These are phyloP conservation scores for Nixonia krombeini DNA, from an alignment of 1,140 invertebrate species.

Conservation along the genomic window DNA sequence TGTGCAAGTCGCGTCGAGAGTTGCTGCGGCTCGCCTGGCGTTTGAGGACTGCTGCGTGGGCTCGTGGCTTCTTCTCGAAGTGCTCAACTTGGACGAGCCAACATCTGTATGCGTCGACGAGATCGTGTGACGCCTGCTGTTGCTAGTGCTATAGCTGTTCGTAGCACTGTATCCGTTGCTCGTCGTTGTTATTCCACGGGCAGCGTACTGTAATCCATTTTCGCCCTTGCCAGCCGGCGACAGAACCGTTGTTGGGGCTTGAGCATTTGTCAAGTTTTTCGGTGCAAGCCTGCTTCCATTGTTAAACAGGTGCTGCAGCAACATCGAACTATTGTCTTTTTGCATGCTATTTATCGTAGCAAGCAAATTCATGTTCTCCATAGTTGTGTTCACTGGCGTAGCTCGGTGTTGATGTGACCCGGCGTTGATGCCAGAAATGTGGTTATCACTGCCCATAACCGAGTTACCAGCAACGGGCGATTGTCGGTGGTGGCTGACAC, in stretches of 20 bases:
- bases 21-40: not conserved
- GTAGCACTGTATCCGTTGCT: slow-evolving; percentile 11
- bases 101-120: slow-evolving; percentile 26
- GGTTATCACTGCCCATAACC: not conserved
- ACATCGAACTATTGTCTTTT: slow-evolving; percentile 42
- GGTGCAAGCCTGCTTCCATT: slow-evolving; percentile 4
- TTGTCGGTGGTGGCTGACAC: not conserved
- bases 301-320: slow-evolving; percentile 49
- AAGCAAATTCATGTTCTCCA: not conserved
- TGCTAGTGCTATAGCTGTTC: slow-evolving; percentile 7
- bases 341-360: not conserved
- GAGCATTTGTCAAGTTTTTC: slow-evolving; percentile 12
- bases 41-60: slow-evolving; percentile 40
- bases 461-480: not conserved
- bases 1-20: not conserved
- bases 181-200: slow-evolving; percentile 34
- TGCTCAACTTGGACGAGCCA: slow-evolving; percentile 57
- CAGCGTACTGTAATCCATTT: slow-evolving; percentile 64
- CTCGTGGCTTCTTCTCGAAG: slow-evolving; percentile 58
- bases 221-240: slow-evolving; percentile 58
- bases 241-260: not conserved
- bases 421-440: slow-evolving; percentile 13
- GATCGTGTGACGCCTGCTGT: slow-evolving; percentile 26
- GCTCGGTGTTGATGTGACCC: slow-evolving; percentile 2
- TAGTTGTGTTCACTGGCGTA: not conserved